These are phyloP conservation scores for Engystomops pustulosus DNA, from an alignment of 2,113 vertebrate species.

Conservation along the genomic window DNA sequence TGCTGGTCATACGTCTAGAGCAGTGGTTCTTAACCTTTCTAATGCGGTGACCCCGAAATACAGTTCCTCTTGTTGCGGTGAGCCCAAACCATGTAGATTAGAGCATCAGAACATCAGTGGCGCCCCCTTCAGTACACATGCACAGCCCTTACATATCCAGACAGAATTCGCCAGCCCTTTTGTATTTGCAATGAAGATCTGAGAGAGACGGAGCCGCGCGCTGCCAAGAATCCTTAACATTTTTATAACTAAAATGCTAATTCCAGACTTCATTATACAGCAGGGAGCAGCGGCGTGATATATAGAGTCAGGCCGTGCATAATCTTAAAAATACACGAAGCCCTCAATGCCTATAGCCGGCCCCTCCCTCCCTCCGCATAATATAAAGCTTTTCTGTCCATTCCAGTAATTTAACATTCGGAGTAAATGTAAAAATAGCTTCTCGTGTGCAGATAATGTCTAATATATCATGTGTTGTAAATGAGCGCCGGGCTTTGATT, in stretches of 20 bases:
- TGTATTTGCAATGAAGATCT: neutral
- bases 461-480: conserved; percentile 33
- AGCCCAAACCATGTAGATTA: no score
- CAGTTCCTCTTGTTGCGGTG: no score
- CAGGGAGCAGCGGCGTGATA: conserved; percentile 3
- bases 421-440: conserved; percentile 11
- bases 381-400: neutral
- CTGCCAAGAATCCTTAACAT: conserved; percentile 36
- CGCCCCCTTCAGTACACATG: no score
- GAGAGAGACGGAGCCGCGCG: neutral
- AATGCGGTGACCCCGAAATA: no score
- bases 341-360: neutral
- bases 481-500: conserved; percentile 35
- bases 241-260: conserved; percentile 47
- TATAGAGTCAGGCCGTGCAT: neutral
- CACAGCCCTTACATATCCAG: no score
- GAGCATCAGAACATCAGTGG: no score
- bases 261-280: conserved; percentile 21
- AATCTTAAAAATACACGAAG: neutral
- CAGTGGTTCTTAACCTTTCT: no score
- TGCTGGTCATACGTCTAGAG: no score
- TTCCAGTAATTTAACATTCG: neutral
- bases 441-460: neutral
- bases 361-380: no score
- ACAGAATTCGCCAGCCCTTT: no score